Base-by-base conservation (phyloP, 2,888 invertebrate species). In the Euproctis similis region DNA sequence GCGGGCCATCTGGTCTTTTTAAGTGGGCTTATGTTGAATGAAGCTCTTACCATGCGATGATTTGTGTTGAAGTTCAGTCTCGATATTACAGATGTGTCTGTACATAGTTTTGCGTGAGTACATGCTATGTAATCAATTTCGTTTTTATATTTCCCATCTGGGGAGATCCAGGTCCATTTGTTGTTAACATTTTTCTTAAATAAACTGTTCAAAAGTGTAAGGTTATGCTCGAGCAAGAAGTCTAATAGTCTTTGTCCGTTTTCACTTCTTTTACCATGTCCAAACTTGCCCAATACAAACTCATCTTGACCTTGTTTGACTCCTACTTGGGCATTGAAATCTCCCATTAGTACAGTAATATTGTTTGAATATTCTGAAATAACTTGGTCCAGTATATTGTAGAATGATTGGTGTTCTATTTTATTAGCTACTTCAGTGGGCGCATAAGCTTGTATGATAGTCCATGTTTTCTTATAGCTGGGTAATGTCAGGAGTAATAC, bases 131-230 rank as follows among this genome's bases (percentile, higher is more conserved):
- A 41, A 26, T 37, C 32, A 7, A 32, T 40, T 34, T 40, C 39
- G 8, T 40, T 40, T 34, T 26, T 36, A 14, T 12, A 2, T 18
- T 18, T 18, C 2, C 18, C 18, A 8, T 18, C 18, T 3, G 18
- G 18, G 6, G 18, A 5, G 6, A 34, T 14, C 40, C 38, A 40
- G 1, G 38, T 43, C 38, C 40, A 43, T 14, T 26, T 34, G n/a
- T n/a, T 34, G 14, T 23, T 26, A 21, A 21, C 23, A 11, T 26
- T 34, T 28, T 34, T 30, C 2, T 22, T 22, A 8, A 22, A 22
- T 11, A 22, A 6, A 20, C 12, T 6, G 2, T 13, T 19, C 8
- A 24, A 16, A 12, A 22, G 12, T 22, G 22, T 22, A 12, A 36
- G 8, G 8, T 18, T 18, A n/a, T 18, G 6, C n/a, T 18, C 8